Evolutionary conservation across 2,888 invertebrate species (phyloP).

Genomic region (Pediacus dermestoides): DNA sequence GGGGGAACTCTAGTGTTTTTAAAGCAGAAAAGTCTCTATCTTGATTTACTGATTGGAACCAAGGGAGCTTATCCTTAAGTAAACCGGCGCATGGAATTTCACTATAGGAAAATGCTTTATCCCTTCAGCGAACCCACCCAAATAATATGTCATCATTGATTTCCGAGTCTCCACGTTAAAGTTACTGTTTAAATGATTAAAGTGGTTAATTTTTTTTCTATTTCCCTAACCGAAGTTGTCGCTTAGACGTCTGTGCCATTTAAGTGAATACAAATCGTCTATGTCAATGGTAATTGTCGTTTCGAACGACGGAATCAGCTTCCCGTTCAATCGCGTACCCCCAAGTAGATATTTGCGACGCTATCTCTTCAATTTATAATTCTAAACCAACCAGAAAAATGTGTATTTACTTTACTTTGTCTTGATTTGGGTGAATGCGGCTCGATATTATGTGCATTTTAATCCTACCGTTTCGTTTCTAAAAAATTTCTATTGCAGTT

Average conservation of each 20-base stretch:
- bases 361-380: too few relatives aligned
- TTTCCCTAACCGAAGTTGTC: constrained; percentile 29
- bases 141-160: too few relatives aligned
- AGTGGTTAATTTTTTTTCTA: constrained; percentile 1
- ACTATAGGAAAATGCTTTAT: constrained; percentile 21
- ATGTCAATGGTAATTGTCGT: constrained; percentile 43
- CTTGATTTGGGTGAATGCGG: too few relatives aligned
- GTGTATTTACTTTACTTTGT: too few relatives aligned
- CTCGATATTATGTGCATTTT: too few relatives aligned
- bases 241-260: constrained; percentile 35
- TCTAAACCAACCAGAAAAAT: too few relatives aligned
- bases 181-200: too few relatives aligned
- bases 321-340: constrained; percentile 34
- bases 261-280: constrained; percentile 43
- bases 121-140: too few relatives aligned
- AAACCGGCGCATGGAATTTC: constrained; percentile 29
- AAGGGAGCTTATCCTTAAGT: constrained; percentile 32
- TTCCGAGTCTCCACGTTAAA: too few relatives aligned
- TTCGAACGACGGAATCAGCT: constrained; percentile 36
- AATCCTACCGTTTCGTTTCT: too few relatives aligned
- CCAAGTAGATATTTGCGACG: too few relatives aligned
- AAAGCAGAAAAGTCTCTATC: constrained; percentile 41
- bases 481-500: too few relatives aligned
- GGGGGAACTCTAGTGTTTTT: constrained; percentile 38
- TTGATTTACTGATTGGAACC: constrained; percentile 44